A percentile compares a stretch with the other conserved stretches of the same genome.
Evolutionary conservation across 2,888 invertebrate species (phyloP).

Genomic region (Macrophya annulata): DNA sequence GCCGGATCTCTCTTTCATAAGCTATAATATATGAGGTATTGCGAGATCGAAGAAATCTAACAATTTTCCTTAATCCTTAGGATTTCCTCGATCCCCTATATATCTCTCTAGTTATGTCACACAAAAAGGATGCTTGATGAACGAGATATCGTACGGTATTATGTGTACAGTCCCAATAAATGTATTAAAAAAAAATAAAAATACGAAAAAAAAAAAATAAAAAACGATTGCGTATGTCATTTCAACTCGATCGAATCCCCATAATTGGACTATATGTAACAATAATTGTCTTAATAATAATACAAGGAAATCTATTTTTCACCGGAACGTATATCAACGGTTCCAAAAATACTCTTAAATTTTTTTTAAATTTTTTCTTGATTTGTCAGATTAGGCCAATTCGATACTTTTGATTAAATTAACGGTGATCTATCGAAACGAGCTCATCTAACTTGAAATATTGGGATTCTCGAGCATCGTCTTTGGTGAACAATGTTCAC

Average conservation of each 20-base stretch:
- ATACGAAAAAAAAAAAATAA: background rate
- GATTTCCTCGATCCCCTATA: background rate
- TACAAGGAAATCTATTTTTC: background rate
- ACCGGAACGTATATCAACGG: background rate
- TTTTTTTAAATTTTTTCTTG: background rate
- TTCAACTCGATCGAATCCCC: background rate
- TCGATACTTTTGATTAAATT: background rate
- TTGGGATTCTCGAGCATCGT: background rate
- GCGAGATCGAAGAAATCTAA: background rate
- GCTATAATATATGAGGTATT: background rate
- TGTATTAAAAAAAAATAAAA: background rate
- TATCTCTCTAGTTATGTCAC: background rate
- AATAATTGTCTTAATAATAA: background rate
- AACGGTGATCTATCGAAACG: background rate
- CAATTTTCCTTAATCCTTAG: conserved; percentile 30
- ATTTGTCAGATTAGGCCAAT: background rate
- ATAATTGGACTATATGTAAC: background rate
- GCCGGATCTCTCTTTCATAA: background rate
- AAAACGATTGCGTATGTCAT: background rate
- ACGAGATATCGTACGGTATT: conserved; percentile 22
- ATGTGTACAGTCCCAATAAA: background rate
- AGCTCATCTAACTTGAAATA: background rate
- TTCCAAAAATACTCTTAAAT: background rate
- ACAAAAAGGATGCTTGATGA: conserved; percentile 25
- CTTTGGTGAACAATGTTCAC: background rate